Conservation (phyloP, 2,888 invertebrate genomes). For the Cataglyphis cursor region DNA sequence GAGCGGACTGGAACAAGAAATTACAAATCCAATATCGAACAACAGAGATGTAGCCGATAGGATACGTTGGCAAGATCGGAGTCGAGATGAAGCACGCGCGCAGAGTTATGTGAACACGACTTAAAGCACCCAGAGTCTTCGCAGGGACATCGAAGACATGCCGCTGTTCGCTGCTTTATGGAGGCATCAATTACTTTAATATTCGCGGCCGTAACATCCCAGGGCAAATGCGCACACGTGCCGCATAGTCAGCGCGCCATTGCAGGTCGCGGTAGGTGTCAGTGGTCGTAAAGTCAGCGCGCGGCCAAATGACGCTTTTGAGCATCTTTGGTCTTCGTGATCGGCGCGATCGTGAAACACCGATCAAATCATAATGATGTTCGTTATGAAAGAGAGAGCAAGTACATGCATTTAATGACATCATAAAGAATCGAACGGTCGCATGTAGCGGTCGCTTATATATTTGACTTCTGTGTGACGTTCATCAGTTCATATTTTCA, state of each 20-base stretch:
- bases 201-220: conserved; percentile 82
- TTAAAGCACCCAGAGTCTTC: conserved; percentile 67
- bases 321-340: conserved; percentile 73
- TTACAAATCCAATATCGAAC: conserved; percentile 27
- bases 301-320: conserved; percentile 58
- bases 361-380: conserved; percentile 82
- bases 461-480: too few species aligned
- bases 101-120: conserved; percentile 66
- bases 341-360: conserved; percentile 69
- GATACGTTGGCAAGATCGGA: conserved; percentile 41
- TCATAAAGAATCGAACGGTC: conserved; percentile 81
- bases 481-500: neutral
- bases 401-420: conserved; percentile 77
- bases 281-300: conserved; percentile 79
- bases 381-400: conserved; percentile 73
- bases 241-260: conserved; percentile 43
- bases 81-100: conserved; percentile 59
- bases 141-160: conserved; percentile 77
- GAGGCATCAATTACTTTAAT: conserved; percentile 84
- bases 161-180: conserved; percentile 80
- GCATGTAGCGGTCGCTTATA: conserved; percentile 59
- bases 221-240: conserved; percentile 55
- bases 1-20: conserved; percentile 1
- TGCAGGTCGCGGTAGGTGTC: conserved; percentile 78
- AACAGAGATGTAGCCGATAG: conserved; percentile 44